Base-by-base conservation (phyloP, 2,797 vertebrate genomes). In the Danionella dracula region DNA sequence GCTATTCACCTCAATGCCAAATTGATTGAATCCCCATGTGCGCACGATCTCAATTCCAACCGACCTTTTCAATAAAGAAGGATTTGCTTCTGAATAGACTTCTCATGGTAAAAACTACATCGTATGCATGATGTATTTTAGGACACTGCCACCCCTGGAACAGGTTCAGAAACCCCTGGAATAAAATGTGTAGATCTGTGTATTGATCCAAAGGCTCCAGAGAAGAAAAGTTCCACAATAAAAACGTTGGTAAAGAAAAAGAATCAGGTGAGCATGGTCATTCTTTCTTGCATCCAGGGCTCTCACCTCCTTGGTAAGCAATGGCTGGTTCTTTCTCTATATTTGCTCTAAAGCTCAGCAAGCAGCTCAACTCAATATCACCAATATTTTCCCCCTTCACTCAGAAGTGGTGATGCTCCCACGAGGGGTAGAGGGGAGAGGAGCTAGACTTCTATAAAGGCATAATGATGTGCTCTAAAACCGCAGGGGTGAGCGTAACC, bases 401-500 rank as follows among this genome's bases (percentile, higher is more conserved):
- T 56, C 13, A 67, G 79, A 80, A 76, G 68, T 66, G 65, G 50
- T 66, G 61, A 49, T 41, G 57, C 69, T 76, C 76, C 76, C 63
- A 49, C 38, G 62, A 72, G 76, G 57, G 64, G 34, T 12, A 49
- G 68, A 62, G 70, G 74, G 53, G 32, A 61, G 61, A 56, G 17
- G 19, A 46, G 60, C 65, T 55, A 72, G 71, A 67, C 72, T 75
- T 81, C 79, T 65, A 79, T 76, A 79, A 85, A 86, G 76, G 79
- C 77, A 81, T 82, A 80, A 79, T 78, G 68, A 72, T 75, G 78
- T 73, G 73, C 67, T 81, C 64, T 75, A 66, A 84, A 86, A 82
- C 80, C 84, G 79, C 82, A 72, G 73, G 81, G 63, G 80, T 78
- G 73, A 79, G 67, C 16, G 74, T 80, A 86, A 85, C 85, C 83